These are phyloP conservation scores for Aethina tumida DNA, from an alignment of 1,140 invertebrate species.

Conservation along the genomic window DNA sequence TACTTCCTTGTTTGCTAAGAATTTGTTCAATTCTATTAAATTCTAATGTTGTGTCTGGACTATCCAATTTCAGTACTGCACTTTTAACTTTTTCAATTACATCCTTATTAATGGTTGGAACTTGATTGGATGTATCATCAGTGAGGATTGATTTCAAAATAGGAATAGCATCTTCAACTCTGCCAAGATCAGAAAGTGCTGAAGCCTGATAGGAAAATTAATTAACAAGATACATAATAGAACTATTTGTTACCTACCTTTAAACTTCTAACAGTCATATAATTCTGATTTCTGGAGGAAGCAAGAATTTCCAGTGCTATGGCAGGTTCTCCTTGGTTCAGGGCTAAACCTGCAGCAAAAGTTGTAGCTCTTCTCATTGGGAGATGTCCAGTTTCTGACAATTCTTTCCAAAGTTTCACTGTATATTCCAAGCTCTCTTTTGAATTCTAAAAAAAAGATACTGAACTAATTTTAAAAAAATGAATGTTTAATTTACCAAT, in stretches of 20 bases:
- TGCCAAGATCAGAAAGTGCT: conserved; percentile 47
- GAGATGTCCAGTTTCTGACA: conserved; percentile 41
- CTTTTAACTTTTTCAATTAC: conserved; percentile 38
- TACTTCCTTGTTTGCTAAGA: conserved; percentile 35
- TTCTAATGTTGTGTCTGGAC: conserved; percentile 35
- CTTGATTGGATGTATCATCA: conserved; percentile 40
- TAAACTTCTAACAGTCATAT: conserved; percentile 57
- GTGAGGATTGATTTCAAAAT: conserved; percentile 48
- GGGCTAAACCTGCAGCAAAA: conserved; percentile 52
- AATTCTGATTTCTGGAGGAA: conserved; percentile 41
- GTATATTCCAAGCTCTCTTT: conserved; percentile 55
- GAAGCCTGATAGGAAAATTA: conserved; percentile 33
- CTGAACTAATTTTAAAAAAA: background rate
- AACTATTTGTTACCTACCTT: conserved; percentile 39
- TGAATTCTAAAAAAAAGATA: conserved; percentile 51
- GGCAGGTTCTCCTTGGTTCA: conserved; percentile 57
- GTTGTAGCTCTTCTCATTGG: conserved; percentile 49
- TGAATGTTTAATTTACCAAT: conserved; percentile 47
- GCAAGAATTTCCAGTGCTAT: conserved; percentile 56
- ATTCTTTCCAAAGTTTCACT: conserved; percentile 46
- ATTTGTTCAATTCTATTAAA: conserved; percentile 37
- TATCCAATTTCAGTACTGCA: conserved; percentile 28
- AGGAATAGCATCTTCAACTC: conserved; percentile 53
- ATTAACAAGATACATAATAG: background rate
- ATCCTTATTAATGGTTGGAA: conserved; percentile 42